Base-by-base conservation (phyloP, 2,113 vertebrate species). In the Syrrhaptes paradoxus region DNA sequence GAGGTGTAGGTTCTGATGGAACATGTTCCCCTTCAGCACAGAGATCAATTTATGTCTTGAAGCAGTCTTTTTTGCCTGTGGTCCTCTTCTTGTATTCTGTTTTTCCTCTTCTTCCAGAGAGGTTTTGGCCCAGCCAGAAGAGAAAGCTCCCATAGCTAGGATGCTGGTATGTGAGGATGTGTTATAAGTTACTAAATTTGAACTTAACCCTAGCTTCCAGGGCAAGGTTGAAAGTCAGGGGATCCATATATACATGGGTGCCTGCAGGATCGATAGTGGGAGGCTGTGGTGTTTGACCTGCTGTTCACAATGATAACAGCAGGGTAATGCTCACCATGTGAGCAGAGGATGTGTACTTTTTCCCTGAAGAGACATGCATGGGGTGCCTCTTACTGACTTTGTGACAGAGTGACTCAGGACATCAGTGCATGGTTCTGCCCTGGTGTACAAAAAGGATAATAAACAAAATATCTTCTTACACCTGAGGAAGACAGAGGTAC, bases 351-450 rank as follows among this genome's bases (percentile, higher is more conserved):
- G 9, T 31, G 31, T 32, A 11, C 28, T 3, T 70, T 68, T 20
- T 36, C 11, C 26, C n/a, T 0, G 1, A 29, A 34, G 41, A 13
- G 14, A 26, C 0, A 1, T 6, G 54, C 1, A 0, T 11, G 18
- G 57, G 36, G 10, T 19, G 2, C 34, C 16, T 7, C 31, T 73
- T 43, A 15, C 1, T 18, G n/a, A 15, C 15, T 45, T 20, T 18
- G 10, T 32, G 5, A 26, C 0, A 4, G 5, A 38, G 22, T 7
- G 3, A 7, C 65, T 32, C 1, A 0, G 28, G 52, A 12, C 10
- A 8, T 11, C 34, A 16, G 0, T 51, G 65, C 6, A 0, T 7
- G 26, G 29, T 25, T 45, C 43, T 59, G 25, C 55, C 45, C 26
- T 5, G 10, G 7, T 51, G 20, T 24, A 12, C 45, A 52, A n/a